Percentiles rank a stretch among this genome's conserved stretches.
Evolutionary conservation across 2,888 invertebrate species (phyloP).

Genomic region (Biston betularia): DNA sequence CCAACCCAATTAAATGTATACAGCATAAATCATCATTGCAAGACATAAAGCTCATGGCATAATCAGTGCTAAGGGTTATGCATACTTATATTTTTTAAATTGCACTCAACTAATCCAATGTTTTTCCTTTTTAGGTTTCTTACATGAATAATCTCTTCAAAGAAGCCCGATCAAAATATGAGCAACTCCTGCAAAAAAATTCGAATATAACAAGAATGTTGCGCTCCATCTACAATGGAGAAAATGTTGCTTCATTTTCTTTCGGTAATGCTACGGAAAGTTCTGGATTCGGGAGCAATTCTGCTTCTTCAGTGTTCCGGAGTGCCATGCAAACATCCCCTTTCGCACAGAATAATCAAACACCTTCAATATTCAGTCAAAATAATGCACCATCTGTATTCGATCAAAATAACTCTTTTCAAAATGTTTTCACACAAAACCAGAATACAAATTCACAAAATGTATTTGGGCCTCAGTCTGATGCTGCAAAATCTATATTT

Average conservation of each 20-base stretch:
- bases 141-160: constrained; percentile 64
- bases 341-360: constrained; percentile 37
- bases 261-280: constrained; percentile 49
- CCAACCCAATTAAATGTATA: no score
- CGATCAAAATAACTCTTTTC: constrained; percentile 37
- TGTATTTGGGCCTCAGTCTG: constrained; percentile 35
- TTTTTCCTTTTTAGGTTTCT: constrained; percentile 54
- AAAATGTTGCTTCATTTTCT: constrained; percentile 56
- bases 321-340: constrained; percentile 61
- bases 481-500: constrained; percentile 49
- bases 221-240: constrained; percentile 66
- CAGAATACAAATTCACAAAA: constrained; percentile 17
- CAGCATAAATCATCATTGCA: no score
- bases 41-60: no score
- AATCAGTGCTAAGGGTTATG: no score
- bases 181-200: constrained; percentile 62
- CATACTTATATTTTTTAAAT: no score
- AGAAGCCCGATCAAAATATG: constrained; percentile 65
- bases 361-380: constrained; percentile 41
- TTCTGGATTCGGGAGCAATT: constrained; percentile 47
- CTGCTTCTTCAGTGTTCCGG: constrained; percentile 68
- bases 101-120: background rate
- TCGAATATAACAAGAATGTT: constrained; percentile 58
- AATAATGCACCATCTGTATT: constrained; percentile 44
- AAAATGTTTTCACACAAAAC: constrained; percentile 26